Conservation (phyloP, 1,140 invertebrate genomes). For the Drosophila nigromelanica region DNA sequence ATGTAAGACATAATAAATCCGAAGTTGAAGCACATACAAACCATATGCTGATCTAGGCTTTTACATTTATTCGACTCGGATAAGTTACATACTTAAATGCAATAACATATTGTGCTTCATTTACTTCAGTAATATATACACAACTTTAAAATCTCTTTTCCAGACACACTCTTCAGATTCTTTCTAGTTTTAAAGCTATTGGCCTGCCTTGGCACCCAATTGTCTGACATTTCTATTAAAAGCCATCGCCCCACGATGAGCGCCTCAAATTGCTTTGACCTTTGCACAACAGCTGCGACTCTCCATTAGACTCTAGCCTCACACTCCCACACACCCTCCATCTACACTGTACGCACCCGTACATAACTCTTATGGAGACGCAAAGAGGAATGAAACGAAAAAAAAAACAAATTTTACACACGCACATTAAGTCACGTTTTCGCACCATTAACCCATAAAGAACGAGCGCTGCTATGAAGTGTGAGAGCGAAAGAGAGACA, state of each 20-base stretch:
- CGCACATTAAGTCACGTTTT: constrained; percentile 84
- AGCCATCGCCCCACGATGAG: constrained; percentile 57
- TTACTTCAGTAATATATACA: background rate
- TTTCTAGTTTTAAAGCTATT: constrained; percentile 28
- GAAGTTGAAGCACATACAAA: too few relatives aligned
- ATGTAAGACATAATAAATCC: too few relatives aligned
- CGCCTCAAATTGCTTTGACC: constrained; percentile 81
- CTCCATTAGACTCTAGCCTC: constrained; percentile 31
- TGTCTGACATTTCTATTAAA: constrained; percentile 82
- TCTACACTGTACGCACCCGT: constrained; percentile 30
- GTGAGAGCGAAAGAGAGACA: constrained; percentile 15
- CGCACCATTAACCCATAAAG: constrained; percentile 84
- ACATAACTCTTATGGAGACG: constrained; percentile 66
- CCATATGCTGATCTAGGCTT: too few relatives aligned
- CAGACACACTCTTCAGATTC: background rate
- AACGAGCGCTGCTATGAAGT: constrained; percentile 45
- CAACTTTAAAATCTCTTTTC: constrained; percentile 11
- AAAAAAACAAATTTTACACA: constrained; percentile 67
- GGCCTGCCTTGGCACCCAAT: constrained; percentile 44
- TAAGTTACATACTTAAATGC: background rate
- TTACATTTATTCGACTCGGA: too few relatives aligned
- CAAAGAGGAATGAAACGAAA: constrained; percentile 32
- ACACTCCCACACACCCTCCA: background rate
- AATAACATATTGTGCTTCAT: background rate
- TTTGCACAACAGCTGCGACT: constrained; percentile 75